phyloP scores from a whole-genome alignment of 2,888 invertebrate genomes.

The Cremastinae sp. region DNA sequence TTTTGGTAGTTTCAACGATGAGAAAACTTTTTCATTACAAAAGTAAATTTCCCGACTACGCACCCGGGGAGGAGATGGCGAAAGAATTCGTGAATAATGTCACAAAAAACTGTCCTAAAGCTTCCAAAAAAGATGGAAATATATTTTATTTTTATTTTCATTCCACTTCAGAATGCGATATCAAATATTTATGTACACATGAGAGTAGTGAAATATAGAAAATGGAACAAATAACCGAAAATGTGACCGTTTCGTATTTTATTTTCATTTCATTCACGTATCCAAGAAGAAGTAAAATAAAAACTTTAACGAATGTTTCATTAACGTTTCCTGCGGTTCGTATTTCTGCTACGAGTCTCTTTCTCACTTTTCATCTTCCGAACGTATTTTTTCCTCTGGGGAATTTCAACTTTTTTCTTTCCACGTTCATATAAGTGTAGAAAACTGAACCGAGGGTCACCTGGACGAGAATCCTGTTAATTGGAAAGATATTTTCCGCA shows the following conservation, averaged over 20 bases:
- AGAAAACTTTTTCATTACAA: constrained; percentile 57
- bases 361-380: not conserved
- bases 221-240: not conserved
- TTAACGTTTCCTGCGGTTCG: constrained; percentile 41
- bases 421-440: constrained; percentile 21
- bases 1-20: constrained; percentile 44
- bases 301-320: constrained; percentile 37
- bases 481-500: constrained; percentile 39
- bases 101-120: constrained; percentile 15
- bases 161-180: no score
- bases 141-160: no score
- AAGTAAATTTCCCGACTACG: constrained; percentile 29
- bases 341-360: not conserved
- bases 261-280: constrained; percentile 17
- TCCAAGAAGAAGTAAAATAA: not conserved
- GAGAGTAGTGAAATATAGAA: not conserved
- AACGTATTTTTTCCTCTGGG: constrained; percentile 2
- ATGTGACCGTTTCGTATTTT: not conserved
- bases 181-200: not conserved
- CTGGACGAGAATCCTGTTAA: constrained; percentile 36
- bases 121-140: no score
- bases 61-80: constrained; percentile 3
- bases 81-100: constrained; percentile 40
- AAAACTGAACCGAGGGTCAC: not conserved
- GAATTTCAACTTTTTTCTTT: constrained; percentile 24